A percentile compares a stretch with the other conserved stretches of the same genome.
These are phyloP conservation scores for Volucella zonaria DNA, from an alignment of 2,888 invertebrate genomes.

Conservation along the genomic window DNA sequence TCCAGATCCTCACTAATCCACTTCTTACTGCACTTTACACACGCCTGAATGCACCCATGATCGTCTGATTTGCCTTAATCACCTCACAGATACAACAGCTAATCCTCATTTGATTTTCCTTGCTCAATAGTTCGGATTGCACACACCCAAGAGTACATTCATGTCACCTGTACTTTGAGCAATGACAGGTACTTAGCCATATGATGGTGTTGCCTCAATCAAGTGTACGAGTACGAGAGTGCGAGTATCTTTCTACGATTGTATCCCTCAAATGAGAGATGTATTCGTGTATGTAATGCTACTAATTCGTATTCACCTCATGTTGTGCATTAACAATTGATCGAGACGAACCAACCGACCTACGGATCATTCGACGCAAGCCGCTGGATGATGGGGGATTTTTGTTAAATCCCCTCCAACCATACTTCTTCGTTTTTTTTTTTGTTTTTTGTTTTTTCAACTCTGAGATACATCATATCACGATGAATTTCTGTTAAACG, in stretches of 20 bases:
- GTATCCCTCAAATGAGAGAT: slow-evolving; percentile 38
- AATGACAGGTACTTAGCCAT: not conserved
- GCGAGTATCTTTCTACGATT: not conserved
- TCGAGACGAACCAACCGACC: not conserved
- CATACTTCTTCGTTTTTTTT: not conserved
- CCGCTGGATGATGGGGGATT: not conserved
- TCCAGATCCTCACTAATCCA: not conserved
- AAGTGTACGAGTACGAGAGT: not conserved
- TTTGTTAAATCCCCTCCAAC: slow-evolving; percentile 20
- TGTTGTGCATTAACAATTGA: slow-evolving; percentile 45
- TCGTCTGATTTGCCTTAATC: slow-evolving; percentile 18
- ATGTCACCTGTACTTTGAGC: slow-evolving; percentile 8
- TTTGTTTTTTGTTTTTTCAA: slow-evolving; percentile 7
- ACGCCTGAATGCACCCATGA: not conserved
- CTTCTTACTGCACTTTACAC: not conserved
- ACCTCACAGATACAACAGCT: slow-evolving; percentile 3
- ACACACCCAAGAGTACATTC: slow-evolving; percentile 21
- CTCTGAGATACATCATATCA: slow-evolving; percentile 41
- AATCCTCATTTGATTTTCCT: slow-evolving; percentile 8
- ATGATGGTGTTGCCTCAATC: slow-evolving; percentile 16
- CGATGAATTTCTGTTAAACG: slow-evolving; percentile 40
- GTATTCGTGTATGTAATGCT: slow-evolving; percentile 26
- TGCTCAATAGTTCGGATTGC: slow-evolving; percentile 5
- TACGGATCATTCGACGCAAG: too few relatives aligned
- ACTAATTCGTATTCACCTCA: slow-evolving; percentile 56